phyloP scores from a whole-genome alignment of 2,113 vertebrate genomes.

The Lichenostomus cassidix region DNA sequence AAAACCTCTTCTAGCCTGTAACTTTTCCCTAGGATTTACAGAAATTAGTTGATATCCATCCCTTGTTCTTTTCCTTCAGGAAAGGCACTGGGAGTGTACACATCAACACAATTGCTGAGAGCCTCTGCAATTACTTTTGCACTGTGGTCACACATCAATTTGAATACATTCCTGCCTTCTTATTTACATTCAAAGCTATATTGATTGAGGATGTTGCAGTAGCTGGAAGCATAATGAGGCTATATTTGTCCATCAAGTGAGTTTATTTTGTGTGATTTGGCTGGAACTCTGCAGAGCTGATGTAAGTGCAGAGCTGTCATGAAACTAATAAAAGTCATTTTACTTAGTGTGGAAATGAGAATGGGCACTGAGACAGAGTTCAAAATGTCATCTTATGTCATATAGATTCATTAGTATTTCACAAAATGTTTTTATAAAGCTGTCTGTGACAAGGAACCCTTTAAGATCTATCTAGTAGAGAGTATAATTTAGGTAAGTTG shows the following conservation, averaged over 20 bases:
- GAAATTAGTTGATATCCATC: background rate
- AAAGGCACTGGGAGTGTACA: background rate
- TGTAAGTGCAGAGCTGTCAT: conserved; percentile 14
- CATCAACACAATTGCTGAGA: background rate
- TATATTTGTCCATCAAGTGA: background rate
- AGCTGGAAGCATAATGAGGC: background rate
- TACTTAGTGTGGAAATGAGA: conserved; percentile 14
- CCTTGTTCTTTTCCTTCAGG: background rate
- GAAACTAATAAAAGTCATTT: conserved; percentile 20
- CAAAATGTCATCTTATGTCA: conserved; percentile 45
- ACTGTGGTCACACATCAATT: background rate
- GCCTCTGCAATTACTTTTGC: background rate
- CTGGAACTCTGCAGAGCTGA: conserved; percentile 22
- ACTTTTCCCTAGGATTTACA: background rate
- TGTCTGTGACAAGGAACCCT: conserved; percentile 1
- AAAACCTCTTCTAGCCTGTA: background rate
- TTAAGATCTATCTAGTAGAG: conserved; percentile 7
- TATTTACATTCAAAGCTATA: background rate
- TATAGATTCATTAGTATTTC: conserved; percentile 20
- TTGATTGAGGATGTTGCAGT: conserved; percentile 3
- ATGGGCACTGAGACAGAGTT: conserved; percentile 29
- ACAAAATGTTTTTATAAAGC: conserved; percentile 41
- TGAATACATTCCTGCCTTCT: background rate
- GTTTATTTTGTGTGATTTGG: conserved; percentile 23
- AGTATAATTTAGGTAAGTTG: conserved; percentile 43